Evolutionary conservation across 2,113 vertebrate genomes (phyloP).

Genomic region (Stictonetta naevosa): DNA sequence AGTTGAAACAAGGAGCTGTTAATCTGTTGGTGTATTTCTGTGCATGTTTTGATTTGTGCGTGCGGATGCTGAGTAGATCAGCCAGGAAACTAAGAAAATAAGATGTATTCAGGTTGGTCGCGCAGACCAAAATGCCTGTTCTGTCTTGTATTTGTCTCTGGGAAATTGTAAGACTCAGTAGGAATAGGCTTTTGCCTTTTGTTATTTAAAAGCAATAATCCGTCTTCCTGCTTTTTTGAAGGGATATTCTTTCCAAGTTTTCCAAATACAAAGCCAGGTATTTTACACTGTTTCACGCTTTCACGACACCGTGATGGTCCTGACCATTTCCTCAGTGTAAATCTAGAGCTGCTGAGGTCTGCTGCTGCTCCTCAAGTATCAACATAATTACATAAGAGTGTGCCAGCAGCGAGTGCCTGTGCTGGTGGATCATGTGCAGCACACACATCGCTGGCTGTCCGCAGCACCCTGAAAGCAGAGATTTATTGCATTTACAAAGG

Average conservation of each 20-base stretch:
- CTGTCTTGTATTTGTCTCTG: background rate
- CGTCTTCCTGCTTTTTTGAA: background rate
- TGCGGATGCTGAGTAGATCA: background rate
- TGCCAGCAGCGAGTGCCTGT: constrained; percentile 35
- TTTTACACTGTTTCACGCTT: background rate
- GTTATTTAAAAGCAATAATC: background rate
- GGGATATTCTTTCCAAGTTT: background rate
- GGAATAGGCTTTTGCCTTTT: constrained; percentile 6
- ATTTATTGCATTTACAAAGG: constrained; percentile 58
- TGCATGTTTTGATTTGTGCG: background rate
- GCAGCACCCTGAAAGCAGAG: background rate
- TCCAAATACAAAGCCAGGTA: constrained; percentile 9
- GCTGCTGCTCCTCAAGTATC: constrained; percentile 25
- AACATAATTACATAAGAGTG: constrained; percentile 47
- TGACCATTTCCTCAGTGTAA: background rate
- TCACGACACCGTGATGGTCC: background rate
- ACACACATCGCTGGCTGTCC: background rate
- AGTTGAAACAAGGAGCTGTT: background rate
- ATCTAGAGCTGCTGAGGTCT: background rate
- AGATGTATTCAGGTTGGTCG: background rate
- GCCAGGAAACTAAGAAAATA: background rate
- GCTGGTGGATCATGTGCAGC: constrained; percentile 42
- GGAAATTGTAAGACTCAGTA: background rate
- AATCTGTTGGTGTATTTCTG: background rate
- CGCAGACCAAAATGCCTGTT: background rate